phyloP scores from a whole-genome alignment of 2,888 invertebrate species.

The Brachypalpus laphriformis region DNA sequence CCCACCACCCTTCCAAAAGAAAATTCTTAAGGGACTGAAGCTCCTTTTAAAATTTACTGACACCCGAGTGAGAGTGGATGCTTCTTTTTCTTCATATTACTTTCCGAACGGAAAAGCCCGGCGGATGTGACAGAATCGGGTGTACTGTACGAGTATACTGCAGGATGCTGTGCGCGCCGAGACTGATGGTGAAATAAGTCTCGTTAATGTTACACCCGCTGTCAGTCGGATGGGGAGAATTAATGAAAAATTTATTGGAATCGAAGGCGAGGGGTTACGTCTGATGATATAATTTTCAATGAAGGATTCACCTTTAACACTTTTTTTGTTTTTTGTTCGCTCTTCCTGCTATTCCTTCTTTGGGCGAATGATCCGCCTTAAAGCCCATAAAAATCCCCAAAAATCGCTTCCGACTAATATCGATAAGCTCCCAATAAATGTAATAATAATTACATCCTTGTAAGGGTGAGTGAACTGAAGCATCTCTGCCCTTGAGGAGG shows the following conservation, averaged over 20 bases:
- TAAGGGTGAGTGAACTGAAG: conserved; percentile 54
- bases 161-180: neutral
- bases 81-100: conserved; percentile 66
- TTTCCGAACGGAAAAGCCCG: conserved; percentile 36
- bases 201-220: conserved; percentile 68
- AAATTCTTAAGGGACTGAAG: conserved; percentile 33
- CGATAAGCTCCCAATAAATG: conserved; percentile 70
- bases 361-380: neutral
- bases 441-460: conserved; percentile 69
- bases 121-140: conserved; percentile 59
- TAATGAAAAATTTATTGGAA: conserved; percentile 72
- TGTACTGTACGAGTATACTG: neutral
- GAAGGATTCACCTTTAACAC: conserved; percentile 61
- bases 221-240: conserved; percentile 60
- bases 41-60: conserved; percentile 66
- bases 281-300: conserved; percentile 67
- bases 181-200: conserved; percentile 69
- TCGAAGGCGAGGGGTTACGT: conserved; percentile 52
- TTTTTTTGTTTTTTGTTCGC: neutral
- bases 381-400: conserved; percentile 36
- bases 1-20: neutral
- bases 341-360: neutral
- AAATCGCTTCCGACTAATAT: conserved; percentile 60
- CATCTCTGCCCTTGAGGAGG: conserved; percentile 29
- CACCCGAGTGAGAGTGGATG: conserved; percentile 49